Evolutionary conservation across 2,113 vertebrate species (phyloP).

Genomic region (Oreochromis aureus): DNA sequence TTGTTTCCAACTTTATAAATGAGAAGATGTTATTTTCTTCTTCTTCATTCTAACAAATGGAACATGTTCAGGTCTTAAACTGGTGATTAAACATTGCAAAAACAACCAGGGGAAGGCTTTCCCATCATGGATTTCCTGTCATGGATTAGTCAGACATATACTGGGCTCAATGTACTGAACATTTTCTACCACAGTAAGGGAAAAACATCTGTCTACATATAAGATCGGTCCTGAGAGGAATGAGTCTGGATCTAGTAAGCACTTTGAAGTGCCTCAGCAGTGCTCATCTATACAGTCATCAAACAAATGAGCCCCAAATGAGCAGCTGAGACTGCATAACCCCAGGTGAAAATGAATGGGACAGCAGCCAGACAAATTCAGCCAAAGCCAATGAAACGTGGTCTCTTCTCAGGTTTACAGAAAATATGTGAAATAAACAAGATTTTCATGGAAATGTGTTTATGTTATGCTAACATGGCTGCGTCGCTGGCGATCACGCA

Average conservation of each 20-base stretch:
- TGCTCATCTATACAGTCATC: background rate
- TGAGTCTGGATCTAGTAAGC: background rate
- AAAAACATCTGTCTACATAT: background rate
- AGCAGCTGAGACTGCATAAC: background rate
- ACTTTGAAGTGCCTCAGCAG: background rate
- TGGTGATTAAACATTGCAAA: fast-evolving
- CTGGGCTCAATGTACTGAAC: background rate
- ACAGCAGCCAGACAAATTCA: background rate
- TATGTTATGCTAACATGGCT: too few relatives aligned
- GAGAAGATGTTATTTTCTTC: background rate
- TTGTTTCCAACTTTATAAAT: background rate
- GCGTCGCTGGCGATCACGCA: too few relatives aligned
- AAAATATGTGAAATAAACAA: background rate
- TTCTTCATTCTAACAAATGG: background rate
- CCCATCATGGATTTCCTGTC: background rate
- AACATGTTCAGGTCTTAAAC: background rate
- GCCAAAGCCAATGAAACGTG: background rate
- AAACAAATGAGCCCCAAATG: background rate
- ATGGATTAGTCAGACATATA: background rate
- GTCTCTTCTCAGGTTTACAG: fast-evolving
- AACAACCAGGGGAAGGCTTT: background rate
- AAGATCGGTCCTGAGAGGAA: background rate
- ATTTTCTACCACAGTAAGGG: fast-evolving
- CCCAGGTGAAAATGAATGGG: background rate
- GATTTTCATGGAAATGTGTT: too few relatives aligned